These are phyloP conservation scores for Onychomys leucogaster DNA, from an alignment of 2,797 vertebrate species.

Conservation along the genomic window DNA sequence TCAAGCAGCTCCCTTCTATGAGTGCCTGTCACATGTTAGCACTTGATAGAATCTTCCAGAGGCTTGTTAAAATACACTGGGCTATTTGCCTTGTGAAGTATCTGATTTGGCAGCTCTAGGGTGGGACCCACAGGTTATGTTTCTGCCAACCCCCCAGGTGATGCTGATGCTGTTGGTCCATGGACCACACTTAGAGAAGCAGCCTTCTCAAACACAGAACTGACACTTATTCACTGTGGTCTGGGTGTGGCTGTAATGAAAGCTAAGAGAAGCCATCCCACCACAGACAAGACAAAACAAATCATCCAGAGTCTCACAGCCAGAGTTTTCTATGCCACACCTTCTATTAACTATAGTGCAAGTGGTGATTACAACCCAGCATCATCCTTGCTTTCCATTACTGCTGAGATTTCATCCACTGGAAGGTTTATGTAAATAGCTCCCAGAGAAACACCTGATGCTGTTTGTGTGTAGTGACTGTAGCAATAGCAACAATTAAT, in stretches of 20 bases:
- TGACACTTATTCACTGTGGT: background rate
- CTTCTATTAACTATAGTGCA: constrained; percentile 39
- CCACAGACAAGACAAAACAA: background rate
- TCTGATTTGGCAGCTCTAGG: background rate
- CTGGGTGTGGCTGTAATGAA: background rate
- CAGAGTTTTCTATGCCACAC: background rate
- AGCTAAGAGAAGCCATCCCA: background rate
- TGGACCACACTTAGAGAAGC: background rate
- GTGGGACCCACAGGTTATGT: background rate
- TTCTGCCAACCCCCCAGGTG: background rate
- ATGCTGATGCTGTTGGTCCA: background rate
- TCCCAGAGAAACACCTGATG: background rate
- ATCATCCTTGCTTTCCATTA: background rate
- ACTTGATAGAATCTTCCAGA: background rate
- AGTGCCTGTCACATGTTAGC: background rate
- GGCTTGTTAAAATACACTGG: background rate
- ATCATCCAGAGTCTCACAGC: background rate
- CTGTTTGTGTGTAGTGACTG: background rate
- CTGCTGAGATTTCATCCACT: background rate
- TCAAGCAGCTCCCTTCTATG: background rate
- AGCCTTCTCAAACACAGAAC: background rate
- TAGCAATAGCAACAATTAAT: constrained; percentile 30
- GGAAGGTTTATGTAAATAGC: background rate
- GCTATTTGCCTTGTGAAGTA: background rate
- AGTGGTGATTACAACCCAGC: background rate